Percentiles rank a stretch among this genome's conserved stretches.
Evolutionary conservation across 1,140 invertebrate species (phyloP).

Genomic region (Drosophila kepulauana): DNA sequence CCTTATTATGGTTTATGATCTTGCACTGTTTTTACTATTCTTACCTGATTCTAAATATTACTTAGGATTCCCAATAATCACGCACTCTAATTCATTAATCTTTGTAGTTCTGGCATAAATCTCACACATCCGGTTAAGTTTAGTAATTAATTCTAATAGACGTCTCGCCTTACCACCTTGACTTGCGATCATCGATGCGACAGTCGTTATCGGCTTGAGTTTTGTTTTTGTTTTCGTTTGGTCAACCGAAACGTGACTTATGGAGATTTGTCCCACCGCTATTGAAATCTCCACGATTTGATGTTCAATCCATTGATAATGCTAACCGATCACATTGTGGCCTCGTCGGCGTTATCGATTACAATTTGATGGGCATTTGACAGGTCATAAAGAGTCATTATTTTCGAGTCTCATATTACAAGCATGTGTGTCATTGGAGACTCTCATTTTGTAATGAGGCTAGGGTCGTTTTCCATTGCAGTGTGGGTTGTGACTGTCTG

Average conservation of each 20-base stretch:
- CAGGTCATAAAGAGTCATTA: slow-evolving; percentile 62
- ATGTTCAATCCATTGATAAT: slow-evolving; percentile 65
- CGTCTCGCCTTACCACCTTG: slow-evolving; percentile 14
- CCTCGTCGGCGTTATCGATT: slow-evolving; percentile 66
- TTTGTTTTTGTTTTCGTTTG: slow-evolving; percentile 33
- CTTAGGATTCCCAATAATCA: too few species aligned
- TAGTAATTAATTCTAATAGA: slow-evolving; percentile 28
- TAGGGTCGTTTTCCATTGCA: slow-evolving; percentile 47
- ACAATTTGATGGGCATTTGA: slow-evolving; percentile 68
- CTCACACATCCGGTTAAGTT: slow-evolving; percentile 1
- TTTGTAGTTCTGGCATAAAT: background rate
- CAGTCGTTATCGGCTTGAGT: slow-evolving; percentile 31
- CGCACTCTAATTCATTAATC: background rate
- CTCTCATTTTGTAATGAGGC: slow-evolving; percentile 38
- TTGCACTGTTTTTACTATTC: too few species aligned
- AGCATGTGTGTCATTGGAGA: slow-evolving; percentile 27
- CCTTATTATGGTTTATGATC: background rate
- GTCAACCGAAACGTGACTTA: slow-evolving; percentile 56
- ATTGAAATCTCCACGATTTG: slow-evolving; percentile 37
- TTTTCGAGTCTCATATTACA: slow-evolving; percentile 47
- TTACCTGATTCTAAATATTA: too few species aligned
- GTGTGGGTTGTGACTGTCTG: slow-evolving; percentile 30
- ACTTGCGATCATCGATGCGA: slow-evolving; percentile 29
- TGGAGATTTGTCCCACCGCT: slow-evolving; percentile 38
- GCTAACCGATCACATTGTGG: slow-evolving; percentile 45